Evolutionary conservation across 2,888 invertebrate genomes (phyloP), one percentile per base, ranked within the genome.

Genomic region (Lagria hirta): DNA sequence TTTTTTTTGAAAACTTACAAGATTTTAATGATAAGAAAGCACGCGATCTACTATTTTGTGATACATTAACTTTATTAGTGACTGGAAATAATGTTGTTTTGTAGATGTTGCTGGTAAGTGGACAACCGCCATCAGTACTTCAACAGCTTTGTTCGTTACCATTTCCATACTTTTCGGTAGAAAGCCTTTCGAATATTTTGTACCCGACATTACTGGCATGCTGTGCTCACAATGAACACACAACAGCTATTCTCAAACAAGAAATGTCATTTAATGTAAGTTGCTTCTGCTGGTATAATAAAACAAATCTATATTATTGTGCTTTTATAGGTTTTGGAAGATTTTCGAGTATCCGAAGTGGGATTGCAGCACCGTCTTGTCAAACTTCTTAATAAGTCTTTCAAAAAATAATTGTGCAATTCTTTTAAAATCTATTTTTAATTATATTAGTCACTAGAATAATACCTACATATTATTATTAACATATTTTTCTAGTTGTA

Each of bases 91-190:
- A n/a, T n/a, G n/a, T n/a, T 30, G 11, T 42, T 36, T 76, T 78
- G 3, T 74, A 86, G 86, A 77, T 79, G 71, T 75, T 84, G 44
- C 75, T 88, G 43, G 84, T 87, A 60, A 82, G 85, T 22, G 87
- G 87, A 2, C 82, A 84, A 59, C 79, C 83, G 11, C 86, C 86
- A 1, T 86, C 87, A 21, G 89, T 87, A 28, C 79, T 93, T 12
- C 90, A 89, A 70, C 90, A 88, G 59, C 74, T 94, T 26, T 90
- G 90, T 72, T 83, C 81, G 0, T 73, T 93, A 54, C 92, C 93
- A 0, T 89, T 92, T 59, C 85, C 86, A 57, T 93, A 90, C 77
- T 87, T 93, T 71, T 86, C 87, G 28, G 86, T 88, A 42, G 80
- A 81, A 15, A 66, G 74, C 1, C 78, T 91, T 52, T 82, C 84